phyloP scores from a whole-genome alignment of 2,888 invertebrate genomes.

The Mimachlamys varia region DNA sequence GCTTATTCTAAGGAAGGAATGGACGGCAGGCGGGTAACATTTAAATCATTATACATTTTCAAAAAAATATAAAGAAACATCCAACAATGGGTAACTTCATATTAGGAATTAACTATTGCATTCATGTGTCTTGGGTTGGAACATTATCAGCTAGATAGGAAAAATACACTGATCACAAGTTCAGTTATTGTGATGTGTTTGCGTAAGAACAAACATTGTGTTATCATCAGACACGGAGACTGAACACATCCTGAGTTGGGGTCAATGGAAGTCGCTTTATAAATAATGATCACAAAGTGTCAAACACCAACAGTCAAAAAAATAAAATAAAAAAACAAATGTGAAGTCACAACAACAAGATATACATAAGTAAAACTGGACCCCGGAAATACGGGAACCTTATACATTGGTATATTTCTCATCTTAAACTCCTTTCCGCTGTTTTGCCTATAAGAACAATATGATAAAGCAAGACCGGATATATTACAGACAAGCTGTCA shows the following conservation, averaged over 20 bases:
- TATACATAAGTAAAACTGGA: neutral
- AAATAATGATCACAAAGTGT: constrained; percentile 6
- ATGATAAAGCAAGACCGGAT: neutral
- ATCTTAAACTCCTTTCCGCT: too few species aligned
- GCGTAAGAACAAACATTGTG: neutral
- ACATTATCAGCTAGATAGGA: neutral
- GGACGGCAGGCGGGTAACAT: neutral
- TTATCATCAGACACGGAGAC: neutral
- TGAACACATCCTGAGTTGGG: constrained; percentile 15
- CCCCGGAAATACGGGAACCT: neutral
- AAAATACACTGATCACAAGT: neutral
- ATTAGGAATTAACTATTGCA: neutral
- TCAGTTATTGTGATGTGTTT: neutral
- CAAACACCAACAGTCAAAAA: neutral
- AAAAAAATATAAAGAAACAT: neutral
- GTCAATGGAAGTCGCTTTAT: neutral
- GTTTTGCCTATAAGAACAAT: too few species aligned
- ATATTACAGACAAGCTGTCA: neutral
- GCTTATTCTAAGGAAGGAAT: neutral
- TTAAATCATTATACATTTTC: neutral
- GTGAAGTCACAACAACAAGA: neutral
- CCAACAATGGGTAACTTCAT: neutral
- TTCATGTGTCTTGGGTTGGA: neutral
- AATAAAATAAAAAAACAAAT: neutral
- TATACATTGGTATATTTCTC: too few species aligned